phyloP scores from a whole-genome alignment of 1,140 invertebrate genomes.

The Carcinoscorpius rotundicauda region DNA sequence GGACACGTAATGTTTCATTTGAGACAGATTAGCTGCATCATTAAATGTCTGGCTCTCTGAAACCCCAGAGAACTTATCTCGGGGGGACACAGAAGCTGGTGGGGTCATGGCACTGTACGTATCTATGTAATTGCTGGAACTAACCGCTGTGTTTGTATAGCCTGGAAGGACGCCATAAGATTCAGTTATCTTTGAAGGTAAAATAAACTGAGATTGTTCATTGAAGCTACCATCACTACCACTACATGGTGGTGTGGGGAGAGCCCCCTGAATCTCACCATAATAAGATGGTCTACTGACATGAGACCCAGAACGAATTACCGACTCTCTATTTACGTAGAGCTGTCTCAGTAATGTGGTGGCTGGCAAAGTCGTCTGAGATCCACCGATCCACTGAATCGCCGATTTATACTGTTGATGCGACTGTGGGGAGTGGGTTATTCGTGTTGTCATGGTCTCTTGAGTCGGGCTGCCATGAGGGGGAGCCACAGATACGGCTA shows the following conservation, averaged over 20 bases:
- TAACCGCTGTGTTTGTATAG: constrained; percentile 4
- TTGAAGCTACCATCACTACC: not conserved
- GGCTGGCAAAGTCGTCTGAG: not conserved
- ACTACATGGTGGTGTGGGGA: constrained; percentile 64
- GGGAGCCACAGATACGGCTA: no score
- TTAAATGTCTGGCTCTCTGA: constrained; percentile 37
- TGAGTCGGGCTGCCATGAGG: no score
- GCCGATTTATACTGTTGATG: not conserved
- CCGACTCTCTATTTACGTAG: constrained; percentile 18
- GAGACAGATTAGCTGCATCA: constrained; percentile 16
- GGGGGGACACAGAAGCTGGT: constrained; percentile 82
- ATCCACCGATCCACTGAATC: not conserved
- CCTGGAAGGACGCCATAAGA: constrained; percentile 25
- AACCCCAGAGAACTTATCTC: constrained; percentile 54
- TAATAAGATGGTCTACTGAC: constrained; percentile 22
- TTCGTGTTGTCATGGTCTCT: not conserved
- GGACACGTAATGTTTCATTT: constrained; percentile 13
- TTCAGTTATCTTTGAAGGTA: constrained; percentile 6
- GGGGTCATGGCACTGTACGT: constrained; percentile 77
- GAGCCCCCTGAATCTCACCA: constrained; percentile 42
- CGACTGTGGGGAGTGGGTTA: not conserved
- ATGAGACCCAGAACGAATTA: constrained; percentile 44
- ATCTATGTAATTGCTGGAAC: constrained; percentile 24
- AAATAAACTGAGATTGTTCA: constrained; percentile 31
- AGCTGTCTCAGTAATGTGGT: constrained; percentile 3